phyloP scores from a whole-genome alignment of 1,140 invertebrate species.

The Diorhabda elongata region DNA sequence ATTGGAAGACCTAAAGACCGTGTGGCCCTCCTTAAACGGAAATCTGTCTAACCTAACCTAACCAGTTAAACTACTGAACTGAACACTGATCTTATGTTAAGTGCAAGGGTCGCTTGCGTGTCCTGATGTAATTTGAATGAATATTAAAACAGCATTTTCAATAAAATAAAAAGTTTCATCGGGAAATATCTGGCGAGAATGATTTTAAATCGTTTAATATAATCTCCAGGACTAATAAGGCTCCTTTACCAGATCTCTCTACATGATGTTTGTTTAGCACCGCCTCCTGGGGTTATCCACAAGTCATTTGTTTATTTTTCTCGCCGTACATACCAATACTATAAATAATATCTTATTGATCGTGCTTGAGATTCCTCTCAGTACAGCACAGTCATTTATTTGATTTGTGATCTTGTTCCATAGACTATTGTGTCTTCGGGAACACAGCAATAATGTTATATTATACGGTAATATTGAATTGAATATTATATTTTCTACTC shows the following conservation, averaged over 20 bases:
- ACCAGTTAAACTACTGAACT: too few species aligned
- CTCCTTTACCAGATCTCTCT: constrained; percentile 15
- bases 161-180: not conserved
- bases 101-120: too few species aligned
- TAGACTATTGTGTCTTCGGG: constrained; percentile 31
- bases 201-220: not conserved
- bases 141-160: not conserved
- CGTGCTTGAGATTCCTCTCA: constrained; percentile 33
- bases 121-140: too few species aligned
- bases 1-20: too few species aligned
- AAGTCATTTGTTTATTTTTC: constrained; percentile 38
- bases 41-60: too few species aligned
- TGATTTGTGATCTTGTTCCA: constrained; percentile 34
- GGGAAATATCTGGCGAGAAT: too few species aligned
- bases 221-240: not conserved
- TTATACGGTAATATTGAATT: constrained; percentile 31
- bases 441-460: constrained; percentile 35
- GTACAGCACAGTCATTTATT: constrained; percentile 34
- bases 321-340: constrained; percentile 31
- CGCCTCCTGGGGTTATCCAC: constrained; percentile 30
- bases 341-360: constrained; percentile 36
- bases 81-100: too few species aligned
- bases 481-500: constrained; percentile 24
- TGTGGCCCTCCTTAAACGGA: too few species aligned
- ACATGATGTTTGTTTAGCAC: constrained; percentile 38